phyloP scores from a whole-genome alignment of 2,113 vertebrate species.

The Sinosuthora webbiana region DNA sequence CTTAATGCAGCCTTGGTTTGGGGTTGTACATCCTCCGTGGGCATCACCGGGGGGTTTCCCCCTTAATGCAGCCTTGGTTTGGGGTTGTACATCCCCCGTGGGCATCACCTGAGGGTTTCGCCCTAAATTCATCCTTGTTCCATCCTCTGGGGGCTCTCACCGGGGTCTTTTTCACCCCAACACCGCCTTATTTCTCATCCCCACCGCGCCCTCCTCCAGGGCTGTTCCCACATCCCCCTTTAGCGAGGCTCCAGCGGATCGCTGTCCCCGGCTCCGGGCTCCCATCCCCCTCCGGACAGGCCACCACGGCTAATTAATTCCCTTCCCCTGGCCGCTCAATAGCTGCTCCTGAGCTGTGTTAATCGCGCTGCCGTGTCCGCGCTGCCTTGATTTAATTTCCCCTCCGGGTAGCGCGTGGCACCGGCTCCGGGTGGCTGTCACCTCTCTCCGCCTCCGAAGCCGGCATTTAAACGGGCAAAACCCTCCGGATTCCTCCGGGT shows the following conservation, averaged over 20 bases:
- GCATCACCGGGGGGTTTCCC: neutral
- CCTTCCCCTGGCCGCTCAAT: constrained; percentile 9
- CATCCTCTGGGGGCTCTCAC: fast-evolving
- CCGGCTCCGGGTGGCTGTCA: neutral
- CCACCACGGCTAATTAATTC: constrained; percentile 50
- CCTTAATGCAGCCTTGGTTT: neutral
- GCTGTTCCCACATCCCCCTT: neutral
- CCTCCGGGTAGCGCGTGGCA: neutral
- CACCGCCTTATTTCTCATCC: neutral
- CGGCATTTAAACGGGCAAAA: neutral
- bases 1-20: neutral
- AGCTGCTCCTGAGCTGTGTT: constrained; percentile 46
- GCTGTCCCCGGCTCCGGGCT: neutral
- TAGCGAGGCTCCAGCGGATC: neutral
- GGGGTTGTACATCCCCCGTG: neutral
- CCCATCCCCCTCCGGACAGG: neutral
- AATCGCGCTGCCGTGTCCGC: constrained; percentile 13
- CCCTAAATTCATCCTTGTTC: neutral
- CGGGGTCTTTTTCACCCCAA: neutral
- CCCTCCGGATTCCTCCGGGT: neutral
- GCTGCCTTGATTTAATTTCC: constrained; percentile 53
- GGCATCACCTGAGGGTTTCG: neutral
- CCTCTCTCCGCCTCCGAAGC: neutral
- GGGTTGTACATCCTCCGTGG: too few relatives aligned
- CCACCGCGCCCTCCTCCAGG: neutral